Conservation (phyloP, 2,888 invertebrate genomes). For the Rambutsinella grinnellia region DNA sequence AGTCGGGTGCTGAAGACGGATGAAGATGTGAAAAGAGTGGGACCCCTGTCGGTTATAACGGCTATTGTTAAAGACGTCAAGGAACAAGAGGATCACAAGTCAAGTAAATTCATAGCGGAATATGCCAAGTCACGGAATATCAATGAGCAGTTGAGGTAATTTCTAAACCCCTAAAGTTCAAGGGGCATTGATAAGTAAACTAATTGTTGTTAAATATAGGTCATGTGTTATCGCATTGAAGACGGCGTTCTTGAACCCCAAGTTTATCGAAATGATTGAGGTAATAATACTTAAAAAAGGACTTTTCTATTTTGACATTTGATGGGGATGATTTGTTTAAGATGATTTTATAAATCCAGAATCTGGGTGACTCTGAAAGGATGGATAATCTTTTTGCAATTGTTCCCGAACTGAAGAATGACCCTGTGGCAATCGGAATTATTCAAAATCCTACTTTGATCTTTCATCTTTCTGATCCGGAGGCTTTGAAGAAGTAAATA, state of each 20-base stretch:
- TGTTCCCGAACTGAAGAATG: constrained; percentile 78
- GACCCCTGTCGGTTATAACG: constrained; percentile 73
- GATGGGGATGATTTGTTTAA: constrained; percentile 35
- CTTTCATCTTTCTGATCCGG: constrained; percentile 78
- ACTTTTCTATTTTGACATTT: not conserved
- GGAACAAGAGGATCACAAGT: constrained; percentile 70
- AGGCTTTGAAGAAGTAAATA: constrained; percentile 74
- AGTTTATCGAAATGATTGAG: constrained; percentile 78
- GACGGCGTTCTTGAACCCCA: constrained; percentile 70
- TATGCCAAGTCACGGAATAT: constrained; percentile 31
- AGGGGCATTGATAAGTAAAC: too few species aligned
- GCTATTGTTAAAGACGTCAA: constrained; percentile 68
- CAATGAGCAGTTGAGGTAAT: constrained; percentile 70
- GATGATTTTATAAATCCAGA: constrained; percentile 59
- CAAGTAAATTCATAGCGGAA: constrained; percentile 22
- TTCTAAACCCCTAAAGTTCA: too few species aligned
- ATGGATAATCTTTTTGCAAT: constrained; percentile 80
- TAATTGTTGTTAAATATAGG: too few species aligned
- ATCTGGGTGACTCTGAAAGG: constrained; percentile 71
- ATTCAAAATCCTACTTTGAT: constrained; percentile 84
- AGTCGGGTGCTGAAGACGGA: constrained; percentile 79
- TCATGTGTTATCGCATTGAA: not conserved
- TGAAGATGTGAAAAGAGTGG: constrained; percentile 70
- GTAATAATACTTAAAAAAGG: too few species aligned
- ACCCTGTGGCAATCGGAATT: constrained; percentile 81